These are phyloP conservation scores for Dolichallabes microphthalmus DNA, from an alignment of 2,113 vertebrate species.

Conservation along the genomic window DNA sequence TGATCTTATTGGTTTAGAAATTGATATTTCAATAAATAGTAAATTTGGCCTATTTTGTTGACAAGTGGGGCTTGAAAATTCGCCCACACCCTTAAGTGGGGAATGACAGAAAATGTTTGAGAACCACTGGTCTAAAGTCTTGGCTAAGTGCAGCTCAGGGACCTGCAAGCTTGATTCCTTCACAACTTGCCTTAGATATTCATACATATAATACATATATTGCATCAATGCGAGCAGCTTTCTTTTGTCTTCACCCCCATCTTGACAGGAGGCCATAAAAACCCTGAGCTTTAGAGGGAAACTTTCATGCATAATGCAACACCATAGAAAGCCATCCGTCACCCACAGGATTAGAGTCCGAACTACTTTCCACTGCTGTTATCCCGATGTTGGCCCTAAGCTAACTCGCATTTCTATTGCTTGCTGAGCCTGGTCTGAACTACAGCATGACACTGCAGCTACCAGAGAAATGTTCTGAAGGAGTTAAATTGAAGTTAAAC, in stretches of 20 bases:
- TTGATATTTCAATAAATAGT: too few species aligned
- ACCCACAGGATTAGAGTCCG: conserved; percentile 25
- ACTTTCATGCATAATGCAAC: conserved; percentile 23
- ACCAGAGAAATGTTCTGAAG: neutral
- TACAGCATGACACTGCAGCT: neutral
- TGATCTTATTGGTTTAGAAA: too few species aligned
- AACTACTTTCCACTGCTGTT: conserved; percentile 34
- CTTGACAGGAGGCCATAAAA: conserved; percentile 33
- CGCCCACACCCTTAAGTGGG: too few species aligned
- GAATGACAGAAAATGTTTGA: too few species aligned
- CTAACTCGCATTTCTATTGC: neutral
- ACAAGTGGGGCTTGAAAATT: too few species aligned
- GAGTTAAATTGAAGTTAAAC: neutral
- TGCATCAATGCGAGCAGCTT: conserved; percentile 21
- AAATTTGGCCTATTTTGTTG: too few species aligned
- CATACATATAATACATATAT: neutral
- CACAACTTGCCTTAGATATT: neutral
- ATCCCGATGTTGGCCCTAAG: conserved; percentile 5
- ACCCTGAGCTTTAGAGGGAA: conserved; percentile 27
- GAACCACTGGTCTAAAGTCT: too few species aligned
- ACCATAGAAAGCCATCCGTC: conserved; percentile 30
- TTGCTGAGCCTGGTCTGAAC: neutral
- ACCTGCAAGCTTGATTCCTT: neutral
- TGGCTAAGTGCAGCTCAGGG: neutral
- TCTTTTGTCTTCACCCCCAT: neutral